Percentiles rank a stretch among this genome's conserved stretches.
phyloP scores from a whole-genome alignment of 1,140 invertebrate genomes.

The Eulimnadia texana region DNA sequence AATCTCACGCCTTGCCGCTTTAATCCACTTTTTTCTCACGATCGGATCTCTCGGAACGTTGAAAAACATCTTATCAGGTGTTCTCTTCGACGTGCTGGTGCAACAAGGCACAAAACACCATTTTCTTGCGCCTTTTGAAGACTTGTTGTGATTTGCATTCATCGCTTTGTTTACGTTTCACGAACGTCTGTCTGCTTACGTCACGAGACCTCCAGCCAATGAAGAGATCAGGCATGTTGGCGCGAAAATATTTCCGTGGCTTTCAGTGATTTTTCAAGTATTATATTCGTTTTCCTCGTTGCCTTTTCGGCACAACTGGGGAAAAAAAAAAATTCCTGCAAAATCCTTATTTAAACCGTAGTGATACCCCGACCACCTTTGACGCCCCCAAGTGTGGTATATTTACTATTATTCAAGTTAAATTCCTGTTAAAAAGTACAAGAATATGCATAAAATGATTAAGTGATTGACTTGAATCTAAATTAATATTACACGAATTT shows the following conservation, averaged over 20 bases:
- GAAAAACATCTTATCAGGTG: neutral
- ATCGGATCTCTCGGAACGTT: neutral
- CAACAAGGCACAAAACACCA: neutral
- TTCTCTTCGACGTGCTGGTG: neutral
- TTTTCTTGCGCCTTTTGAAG: constrained; percentile 43
- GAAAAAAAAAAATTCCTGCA: no score
- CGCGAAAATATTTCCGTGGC: neutral
- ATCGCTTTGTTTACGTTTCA: neutral
- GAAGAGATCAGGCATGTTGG: neutral
- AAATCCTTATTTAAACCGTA: no score
- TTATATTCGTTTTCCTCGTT: no score
- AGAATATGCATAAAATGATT: no score
- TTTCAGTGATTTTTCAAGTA: neutral
- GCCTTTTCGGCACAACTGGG: no score
- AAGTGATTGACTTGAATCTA: no score
- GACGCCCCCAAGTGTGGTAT: no score
- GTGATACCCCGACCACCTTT: no score
- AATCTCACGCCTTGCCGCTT: neutral
- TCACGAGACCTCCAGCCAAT: neutral
- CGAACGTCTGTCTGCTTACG: neutral
- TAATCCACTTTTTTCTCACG: neutral
- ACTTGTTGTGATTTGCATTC: neutral
- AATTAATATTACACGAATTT: no score
- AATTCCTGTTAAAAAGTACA: no score
- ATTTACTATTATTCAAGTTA: no score